Base-by-base conservation (phyloP, 1,140 invertebrate genomes). In the Drosophila pseudoananassae region DNA sequence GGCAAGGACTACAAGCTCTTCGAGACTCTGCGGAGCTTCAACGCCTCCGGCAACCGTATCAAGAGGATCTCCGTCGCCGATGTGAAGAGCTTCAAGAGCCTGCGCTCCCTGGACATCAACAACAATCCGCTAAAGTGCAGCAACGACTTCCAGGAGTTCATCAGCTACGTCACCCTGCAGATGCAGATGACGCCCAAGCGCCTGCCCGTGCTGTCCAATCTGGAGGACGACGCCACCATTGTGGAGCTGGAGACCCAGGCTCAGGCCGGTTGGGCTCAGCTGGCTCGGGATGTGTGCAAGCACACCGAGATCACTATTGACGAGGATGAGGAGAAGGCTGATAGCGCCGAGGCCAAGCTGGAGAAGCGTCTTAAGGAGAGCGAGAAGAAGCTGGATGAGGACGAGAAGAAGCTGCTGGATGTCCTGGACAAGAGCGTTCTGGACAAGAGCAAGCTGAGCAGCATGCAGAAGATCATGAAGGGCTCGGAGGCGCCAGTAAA, bases 111-210 rank as follows among this genome's bases (percentile, higher is more conserved):
- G 1, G 95, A 96, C 63, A 89, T 96, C 1, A 92, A 92, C 25
- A 91, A 93, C 25, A 96, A 96, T 92, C 94, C 94, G 3, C 82
- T 96, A 2, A 91, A 93, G 29, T 96, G 95, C 78, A 93, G 94
- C 56, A 91, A 92, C 23, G 93, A 93, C 23, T 93, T 95, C 78
- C 92, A 93, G 78, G 92, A 93, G 46, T 92, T 94, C 9, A 94
- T 95, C 78, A 92, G 91, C 46, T 94, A 93, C 91, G 91, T 94
- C 4, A 93, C 92, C 43, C 43, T 91, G 51, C 91, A 92, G 14
- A 92, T 92, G 90, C 92, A 78, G 92, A 94, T n/a, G 92, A 92
- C 93, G 68, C 84, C 93, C 88, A 91, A 87, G 27, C 92, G 92
- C 23, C 76, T 92, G 55, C 87, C 90, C 0, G 91, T 78, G 33